Evolutionary conservation across 2,797 vertebrate species (phyloP).

Genomic region (Petrocephalus schoutedeni): DNA sequence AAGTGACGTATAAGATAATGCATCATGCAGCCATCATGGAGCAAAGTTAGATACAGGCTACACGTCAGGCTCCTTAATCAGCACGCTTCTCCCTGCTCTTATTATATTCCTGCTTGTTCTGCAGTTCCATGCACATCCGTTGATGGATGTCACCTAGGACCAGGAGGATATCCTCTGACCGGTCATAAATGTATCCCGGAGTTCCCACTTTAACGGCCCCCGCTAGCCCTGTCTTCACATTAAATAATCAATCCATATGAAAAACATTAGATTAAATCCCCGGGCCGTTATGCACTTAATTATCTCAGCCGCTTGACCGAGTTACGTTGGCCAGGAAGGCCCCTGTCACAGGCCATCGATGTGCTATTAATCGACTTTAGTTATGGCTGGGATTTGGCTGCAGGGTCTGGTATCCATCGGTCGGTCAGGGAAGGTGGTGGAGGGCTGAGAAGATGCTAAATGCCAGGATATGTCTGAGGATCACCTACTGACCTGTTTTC

Average conservation of each 20-base stretch:
- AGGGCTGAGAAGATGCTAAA: constrained; percentile 66
- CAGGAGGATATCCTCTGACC: neutral
- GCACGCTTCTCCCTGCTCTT: neutral
- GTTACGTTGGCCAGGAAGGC: constrained; percentile 74
- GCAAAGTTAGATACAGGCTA: neutral
- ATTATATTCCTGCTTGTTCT: neutral
- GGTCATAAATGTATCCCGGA: neutral
- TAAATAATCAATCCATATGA: constrained; percentile 80
- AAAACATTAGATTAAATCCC: constrained; percentile 88
- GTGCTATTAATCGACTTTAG: constrained; percentile 77
- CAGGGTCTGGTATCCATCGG: constrained; percentile 59
- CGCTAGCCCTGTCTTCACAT: constrained; percentile 62
- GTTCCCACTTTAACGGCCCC: constrained; percentile 70
- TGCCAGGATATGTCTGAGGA: constrained; percentile 57
- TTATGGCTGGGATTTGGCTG: constrained; percentile 70
- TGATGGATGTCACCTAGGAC: neutral
- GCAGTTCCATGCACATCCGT: neutral
- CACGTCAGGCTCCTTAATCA: neutral
- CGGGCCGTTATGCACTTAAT: constrained; percentile 86
- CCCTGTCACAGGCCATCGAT: constrained; percentile 78
- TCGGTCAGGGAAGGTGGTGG: constrained; percentile 28
- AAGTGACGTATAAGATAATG: neutral
- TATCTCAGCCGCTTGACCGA: constrained; percentile 81
- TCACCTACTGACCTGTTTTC: constrained; percentile 41
- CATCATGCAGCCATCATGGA: neutral